Base-by-base conservation (phyloP, 1,140 invertebrate species). In the Atta colombica region DNA sequence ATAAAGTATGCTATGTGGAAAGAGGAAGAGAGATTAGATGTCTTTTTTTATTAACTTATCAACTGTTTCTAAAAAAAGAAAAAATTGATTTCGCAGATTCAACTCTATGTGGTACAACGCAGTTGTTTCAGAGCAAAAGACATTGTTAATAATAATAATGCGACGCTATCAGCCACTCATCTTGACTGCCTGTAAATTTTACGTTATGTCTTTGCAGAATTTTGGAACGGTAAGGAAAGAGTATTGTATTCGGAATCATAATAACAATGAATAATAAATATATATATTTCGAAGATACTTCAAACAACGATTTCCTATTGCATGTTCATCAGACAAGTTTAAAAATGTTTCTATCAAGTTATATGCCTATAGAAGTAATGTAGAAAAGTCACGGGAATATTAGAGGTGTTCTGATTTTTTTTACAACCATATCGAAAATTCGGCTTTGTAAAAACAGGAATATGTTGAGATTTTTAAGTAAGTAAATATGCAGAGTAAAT, bases 271-370 rank as follows among this genome's bases (percentile, higher is more conserved):
- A 18, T 2, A 55, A 10, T 35, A 68, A 78, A 68, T 49, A 14
- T 55, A 35, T 69, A 5, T 10, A 16, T 31, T 55, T 6, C 65
- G 31, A 80, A 80, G 77, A 39, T 69, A 68, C 21, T 80, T 80
- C 77, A 80, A 68, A 69, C 49, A 35, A 4, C 31, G 8, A 18
- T 69, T 31, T 55, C 77, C 63, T 80, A 80, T 69, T 55, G 63
- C 49, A 80, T 80, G 63, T 80, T 55, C 31, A 4, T 80, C 31
- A 69, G 31, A 68, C 49, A 25, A 80, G 0, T 69, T 5, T 80
- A n/a, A 80, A 39, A 45, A 58, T 6, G 21, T 18, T 45, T 39
- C 5, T 39, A 3, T 18, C 31, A 61, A 39, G 14, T 60, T 77
- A 4, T 31, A 28, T 16, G 14, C 14, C 14, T 63, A 77, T 21